Conservation (phyloP, 2,888 invertebrate species). For the Scaptomyza caliginosa region DNA sequence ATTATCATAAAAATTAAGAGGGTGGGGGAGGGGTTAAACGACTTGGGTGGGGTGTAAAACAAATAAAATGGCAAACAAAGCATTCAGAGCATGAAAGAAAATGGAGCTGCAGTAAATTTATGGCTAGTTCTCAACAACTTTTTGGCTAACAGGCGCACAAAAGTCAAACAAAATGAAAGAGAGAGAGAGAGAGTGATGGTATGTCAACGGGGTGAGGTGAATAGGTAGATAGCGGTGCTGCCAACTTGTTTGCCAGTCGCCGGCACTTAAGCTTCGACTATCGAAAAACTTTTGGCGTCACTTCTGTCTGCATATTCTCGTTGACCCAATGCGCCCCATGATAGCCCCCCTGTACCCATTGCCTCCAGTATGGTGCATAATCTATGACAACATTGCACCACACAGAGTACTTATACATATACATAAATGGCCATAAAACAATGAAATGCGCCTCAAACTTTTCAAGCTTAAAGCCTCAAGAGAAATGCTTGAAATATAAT, state of each 20-base stretch:
- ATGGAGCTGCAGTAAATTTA: conserved; percentile 61
- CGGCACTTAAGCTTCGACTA: conserved; percentile 64
- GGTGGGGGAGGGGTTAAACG: neutral
- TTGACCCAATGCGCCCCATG: conserved; percentile 46
- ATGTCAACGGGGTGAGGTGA: conserved; percentile 4
- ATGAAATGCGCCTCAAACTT: conserved; percentile 24
- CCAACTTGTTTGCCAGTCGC: conserved; percentile 51
- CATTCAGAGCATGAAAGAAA: conserved; percentile 51
- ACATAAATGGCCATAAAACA: conserved; percentile 47
- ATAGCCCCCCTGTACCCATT: conserved; percentile 4
- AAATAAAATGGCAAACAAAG: conserved; percentile 47
- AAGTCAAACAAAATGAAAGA: conserved; percentile 43
- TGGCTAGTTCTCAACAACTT: conserved; percentile 47
- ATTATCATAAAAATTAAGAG: neutral
- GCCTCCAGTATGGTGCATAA: conserved; percentile 25
- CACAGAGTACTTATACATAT: conserved; percentile 16
- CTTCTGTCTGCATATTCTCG: conserved; percentile 52
- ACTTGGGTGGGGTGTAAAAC: neutral
- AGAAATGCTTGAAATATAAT: neutral
- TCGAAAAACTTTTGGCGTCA: conserved; percentile 65
- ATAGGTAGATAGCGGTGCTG: conserved; percentile 48
- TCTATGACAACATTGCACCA: conserved; percentile 50
- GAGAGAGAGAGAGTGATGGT: conserved; percentile 1
- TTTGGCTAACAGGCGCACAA: conserved; percentile 56
- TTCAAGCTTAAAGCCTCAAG: neutral